These are phyloP conservation scores for Selenia dentaria DNA, from an alignment of 2,888 invertebrate species.

Conservation along the genomic window DNA sequence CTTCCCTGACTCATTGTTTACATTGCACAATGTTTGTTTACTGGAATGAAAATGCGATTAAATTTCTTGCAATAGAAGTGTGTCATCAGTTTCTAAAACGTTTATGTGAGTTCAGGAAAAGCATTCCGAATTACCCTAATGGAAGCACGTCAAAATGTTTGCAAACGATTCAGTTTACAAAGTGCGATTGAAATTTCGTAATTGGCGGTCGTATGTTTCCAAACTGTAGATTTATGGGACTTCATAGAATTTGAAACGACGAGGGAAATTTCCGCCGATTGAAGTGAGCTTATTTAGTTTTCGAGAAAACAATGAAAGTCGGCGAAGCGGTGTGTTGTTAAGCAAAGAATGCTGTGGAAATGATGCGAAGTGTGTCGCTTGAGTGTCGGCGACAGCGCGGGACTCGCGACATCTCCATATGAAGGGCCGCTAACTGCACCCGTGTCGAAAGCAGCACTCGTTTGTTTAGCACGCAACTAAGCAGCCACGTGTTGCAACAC, in stretches of 20 bases:
- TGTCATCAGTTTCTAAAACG: conserved; percentile 5
- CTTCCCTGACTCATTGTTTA: conserved; percentile 49
- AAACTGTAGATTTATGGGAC: conserved; percentile 2
- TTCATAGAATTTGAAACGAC: not conserved
- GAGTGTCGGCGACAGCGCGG: conserved; percentile 31
- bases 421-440: conserved; percentile 70
- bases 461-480: conserved; percentile 74
- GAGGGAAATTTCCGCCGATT: not conserved
- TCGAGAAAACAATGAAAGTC: conserved; percentile 14
- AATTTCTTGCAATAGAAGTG: conserved; percentile 13
- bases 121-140: conserved; percentile 21
- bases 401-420: conserved; percentile 56
- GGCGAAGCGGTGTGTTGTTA: conserved; percentile 22
- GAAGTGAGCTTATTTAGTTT: conserved; percentile 1
- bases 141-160: conserved; percentile 5
- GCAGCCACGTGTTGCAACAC: conserved; percentile 60
- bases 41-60: conserved; percentile 11
- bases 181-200: conserved; percentile 8
- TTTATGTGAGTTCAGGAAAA: conserved; percentile 34
- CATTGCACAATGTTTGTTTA: conserved; percentile 18
- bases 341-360: conserved; percentile 56
- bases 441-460: conserved; percentile 65
- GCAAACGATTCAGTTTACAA: conserved; percentile 7
- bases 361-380: conserved; percentile 59
- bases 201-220: conserved; percentile 1